Evolutionary conservation across 2,797 vertebrate species (phyloP).

Genomic region (Rhincodon typus): DNA sequence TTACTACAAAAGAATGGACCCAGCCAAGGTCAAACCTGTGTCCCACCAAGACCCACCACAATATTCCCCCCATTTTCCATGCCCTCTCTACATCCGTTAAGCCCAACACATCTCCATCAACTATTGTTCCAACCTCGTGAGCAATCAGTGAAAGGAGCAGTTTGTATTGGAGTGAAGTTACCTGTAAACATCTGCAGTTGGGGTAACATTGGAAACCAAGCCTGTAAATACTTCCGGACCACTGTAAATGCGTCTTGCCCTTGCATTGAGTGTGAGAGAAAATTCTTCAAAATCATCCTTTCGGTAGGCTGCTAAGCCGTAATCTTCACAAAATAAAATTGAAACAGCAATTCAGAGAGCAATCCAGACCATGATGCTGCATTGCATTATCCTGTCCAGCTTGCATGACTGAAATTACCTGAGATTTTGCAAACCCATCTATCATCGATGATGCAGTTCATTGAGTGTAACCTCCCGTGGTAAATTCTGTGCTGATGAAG

Average conservation of each 20-base stretch:
- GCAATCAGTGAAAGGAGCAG: background rate
- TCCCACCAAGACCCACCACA: no score
- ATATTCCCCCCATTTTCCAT: background rate
- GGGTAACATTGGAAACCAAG: slow-evolving; percentile 49
- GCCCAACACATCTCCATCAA: background rate
- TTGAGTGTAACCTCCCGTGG: slow-evolving; percentile 62
- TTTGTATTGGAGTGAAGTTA: slow-evolving; percentile 36
- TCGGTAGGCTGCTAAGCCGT: slow-evolving; percentile 57
- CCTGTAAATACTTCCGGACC: slow-evolving; percentile 61
- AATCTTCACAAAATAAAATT: slow-evolving; percentile 51
- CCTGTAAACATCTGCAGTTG: slow-evolving; percentile 59
- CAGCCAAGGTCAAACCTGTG: no score
- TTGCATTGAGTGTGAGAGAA: slow-evolving; percentile 49
- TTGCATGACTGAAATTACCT: slow-evolving; percentile 47
- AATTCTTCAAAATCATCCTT: slow-evolving; percentile 58
- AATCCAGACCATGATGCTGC: slow-evolving; percentile 6
- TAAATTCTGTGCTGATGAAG: slow-evolving; percentile 64
- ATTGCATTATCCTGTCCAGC: background rate
- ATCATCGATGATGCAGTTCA: slow-evolving; percentile 64
- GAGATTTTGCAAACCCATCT: slow-evolving; percentile 70
- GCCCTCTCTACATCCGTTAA: no score
- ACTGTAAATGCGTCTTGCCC: slow-evolving; percentile 53
- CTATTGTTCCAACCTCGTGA: background rate
- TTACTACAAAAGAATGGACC: background rate
- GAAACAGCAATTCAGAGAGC: slow-evolving; percentile 7